Percentiles rank a stretch among this genome's conserved stretches.
Conservation (phyloP, 2,888 invertebrate genomes). For the Lucinisca nassula region DNA sequence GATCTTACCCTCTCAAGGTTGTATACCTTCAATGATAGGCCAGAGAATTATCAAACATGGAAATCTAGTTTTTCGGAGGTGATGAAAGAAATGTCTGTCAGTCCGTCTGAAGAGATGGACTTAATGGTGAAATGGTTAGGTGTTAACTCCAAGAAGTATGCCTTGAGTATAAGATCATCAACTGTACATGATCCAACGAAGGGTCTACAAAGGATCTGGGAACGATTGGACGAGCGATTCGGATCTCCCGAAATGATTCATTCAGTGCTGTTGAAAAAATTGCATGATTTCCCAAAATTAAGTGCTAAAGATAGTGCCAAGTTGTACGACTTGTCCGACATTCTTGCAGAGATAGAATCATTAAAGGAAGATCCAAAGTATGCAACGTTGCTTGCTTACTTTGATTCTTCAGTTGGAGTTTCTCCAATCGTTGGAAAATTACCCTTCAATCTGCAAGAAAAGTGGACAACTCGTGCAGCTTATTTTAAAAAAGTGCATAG, state of each 20-base stretch:
- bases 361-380: conserved; percentile 23
- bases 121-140: conserved; percentile 33
- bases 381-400: conserved; percentile 11
- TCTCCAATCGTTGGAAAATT: conserved; percentile 22
- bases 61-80: conserved; percentile 19
- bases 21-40: conserved; percentile 8
- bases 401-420: conserved; percentile 21
- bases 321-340: conserved; percentile 30
- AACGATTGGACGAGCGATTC: conserved; percentile 32
- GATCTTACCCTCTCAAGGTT: conserved; percentile 19
- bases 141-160: conserved; percentile 14
- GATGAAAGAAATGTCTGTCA: conserved; percentile 6
- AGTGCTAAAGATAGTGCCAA: conserved; percentile 4
- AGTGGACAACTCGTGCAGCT: conserved; percentile 6
- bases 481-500: conserved; percentile 6
- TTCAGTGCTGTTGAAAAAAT: neutral
- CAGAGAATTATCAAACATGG: conserved; percentile 18
- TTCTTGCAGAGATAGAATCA: conserved; percentile 13
- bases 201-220: conserved; percentile 27
- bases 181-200: neutral
- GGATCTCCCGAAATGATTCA: conserved; percentile 22
- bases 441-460: conserved; percentile 28
- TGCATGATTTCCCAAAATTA: conserved; percentile 31
- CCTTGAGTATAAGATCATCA: conserved; percentile 18
- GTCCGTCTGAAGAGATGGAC: conserved; percentile 20